Evolutionary conservation across 2,113 vertebrate genomes (phyloP), one percentile per base, ranked within the genome.

Genomic region (Sapajus apella): DNA sequence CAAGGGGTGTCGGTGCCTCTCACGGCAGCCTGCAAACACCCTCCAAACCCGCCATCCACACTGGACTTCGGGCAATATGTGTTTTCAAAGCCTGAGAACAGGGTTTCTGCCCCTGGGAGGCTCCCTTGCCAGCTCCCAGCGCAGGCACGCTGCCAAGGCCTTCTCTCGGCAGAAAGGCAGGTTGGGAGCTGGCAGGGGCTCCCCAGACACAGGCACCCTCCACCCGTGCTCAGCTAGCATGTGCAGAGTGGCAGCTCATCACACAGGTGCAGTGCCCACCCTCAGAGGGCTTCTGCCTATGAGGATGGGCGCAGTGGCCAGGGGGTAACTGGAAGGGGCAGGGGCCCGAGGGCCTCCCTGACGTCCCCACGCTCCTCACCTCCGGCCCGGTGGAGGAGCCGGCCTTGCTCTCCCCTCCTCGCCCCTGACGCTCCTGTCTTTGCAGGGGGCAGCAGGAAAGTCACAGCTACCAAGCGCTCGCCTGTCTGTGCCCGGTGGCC

Each of bases 221-320:
- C 3, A 0, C 0, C 3, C 6, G 6, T 0, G 23, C 86, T n/a
- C 16, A 0, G 5, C 30, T 27, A 0, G 66, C 1, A 0, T 0
- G 5, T 23, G 25, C 37, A 79, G 40, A 43, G 13, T 0, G 9
- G 17, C 2, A 35, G 50, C 21, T 32, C 11, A 14, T 35, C 52
- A 32, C 35, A 18, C n/a, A 2, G 18, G 30, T 0, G 0, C 2
- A 35, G 40, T 18, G 1, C 37, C n/a, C 55, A 40, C 30, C 23
- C 27, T 45, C 4, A 12, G 18, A 12, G 43, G 72, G 58, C 68
- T 50, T 11, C 52, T 58, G 32, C 61, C 61, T 27, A 64, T 17
- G 52, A 52, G 52, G 16, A 52, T 52, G 50, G 1, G 5, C 1
- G 11, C 16, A 6, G n/a, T 73, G 18, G 64, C 27, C 61, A 13